phyloP scores from a whole-genome alignment of 2,113 vertebrate species.

The Oreochromis tanganicae region DNA sequence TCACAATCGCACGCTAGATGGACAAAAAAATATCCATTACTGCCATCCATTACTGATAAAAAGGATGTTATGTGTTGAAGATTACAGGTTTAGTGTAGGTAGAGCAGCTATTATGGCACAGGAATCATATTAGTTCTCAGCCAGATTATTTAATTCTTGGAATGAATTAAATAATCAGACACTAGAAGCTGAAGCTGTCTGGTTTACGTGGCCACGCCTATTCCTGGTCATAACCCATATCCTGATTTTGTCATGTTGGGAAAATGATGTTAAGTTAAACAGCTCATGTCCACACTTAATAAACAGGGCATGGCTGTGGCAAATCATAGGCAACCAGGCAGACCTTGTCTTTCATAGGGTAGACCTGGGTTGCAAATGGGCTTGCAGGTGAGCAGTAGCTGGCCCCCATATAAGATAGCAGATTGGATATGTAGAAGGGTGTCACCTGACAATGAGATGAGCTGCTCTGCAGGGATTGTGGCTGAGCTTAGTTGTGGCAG shows the following conservation, averaged over 20 bases:
- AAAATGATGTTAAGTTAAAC: neutral
- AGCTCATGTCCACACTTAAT: neutral
- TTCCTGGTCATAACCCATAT: neutral
- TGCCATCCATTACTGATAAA: neutral
- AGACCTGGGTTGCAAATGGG: neutral
- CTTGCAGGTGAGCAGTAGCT: neutral
- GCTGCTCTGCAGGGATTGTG: neutral
- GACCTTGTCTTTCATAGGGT: neutral
- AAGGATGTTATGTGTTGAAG: neutral
- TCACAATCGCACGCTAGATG: neutral
- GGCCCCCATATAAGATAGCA: neutral
- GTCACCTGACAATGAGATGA: neutral
- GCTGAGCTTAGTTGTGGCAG: neutral
- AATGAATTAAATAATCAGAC: neutral
- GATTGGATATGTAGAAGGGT: neutral
- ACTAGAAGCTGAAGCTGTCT: neutral
- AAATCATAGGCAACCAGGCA: neutral
- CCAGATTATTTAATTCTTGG: neutral
- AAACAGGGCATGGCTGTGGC: neutral
- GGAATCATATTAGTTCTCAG: neutral
- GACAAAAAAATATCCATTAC: neutral
- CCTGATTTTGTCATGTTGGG: neutral
- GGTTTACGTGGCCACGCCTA: neutral
- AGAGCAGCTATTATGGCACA: neutral
- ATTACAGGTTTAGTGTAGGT: neutral